Evolutionary conservation across 2,797 vertebrate genomes (phyloP).

Genomic region (Chaunax sp.): DNA sequence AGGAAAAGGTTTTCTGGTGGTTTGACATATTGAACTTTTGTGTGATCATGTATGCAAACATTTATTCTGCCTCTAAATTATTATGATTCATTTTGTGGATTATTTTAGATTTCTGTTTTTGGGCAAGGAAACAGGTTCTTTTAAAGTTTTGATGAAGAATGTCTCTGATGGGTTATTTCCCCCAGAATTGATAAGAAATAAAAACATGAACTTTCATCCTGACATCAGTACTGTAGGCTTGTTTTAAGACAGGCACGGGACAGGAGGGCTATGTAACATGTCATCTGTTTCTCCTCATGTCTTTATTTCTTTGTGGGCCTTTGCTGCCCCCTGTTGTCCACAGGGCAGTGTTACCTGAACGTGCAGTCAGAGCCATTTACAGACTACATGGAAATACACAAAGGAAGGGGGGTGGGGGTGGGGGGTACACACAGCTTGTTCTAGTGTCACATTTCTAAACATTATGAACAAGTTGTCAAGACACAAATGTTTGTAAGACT

Average conservation of each 20-base stretch:
- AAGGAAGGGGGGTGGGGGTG: no score
- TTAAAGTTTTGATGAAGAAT: no score
- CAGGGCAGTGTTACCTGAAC: not conserved
- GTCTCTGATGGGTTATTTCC: not conserved
- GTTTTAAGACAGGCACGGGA: slow-evolving; percentile 32
- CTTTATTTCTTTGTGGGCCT: slow-evolving; percentile 24
- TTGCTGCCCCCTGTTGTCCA: slow-evolving; percentile 58
- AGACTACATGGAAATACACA: no score
- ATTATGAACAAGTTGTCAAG: no score
- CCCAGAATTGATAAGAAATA: slow-evolving; percentile 7
- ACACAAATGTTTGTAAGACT: no score
- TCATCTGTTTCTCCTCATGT: not conserved
- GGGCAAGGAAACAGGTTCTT: no score
- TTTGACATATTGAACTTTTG: no score
- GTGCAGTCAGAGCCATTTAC: not conserved
- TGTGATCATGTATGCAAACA: slow-evolving; percentile 24
- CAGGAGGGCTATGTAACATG: slow-evolving; percentile 53
- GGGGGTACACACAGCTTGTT: no score
- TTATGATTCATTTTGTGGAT: no score
- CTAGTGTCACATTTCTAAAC: no score
- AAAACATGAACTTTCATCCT: slow-evolving; percentile 6
- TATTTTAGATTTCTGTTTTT: no score
- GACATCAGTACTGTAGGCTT: slow-evolving; percentile 30
- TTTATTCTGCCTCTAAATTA: slow-evolving; percentile 27
- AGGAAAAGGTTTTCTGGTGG: not conserved